Evolutionary conservation across 2,888 invertebrate genomes (phyloP).

Genomic region (Euplagia quadripunctaria): DNA sequence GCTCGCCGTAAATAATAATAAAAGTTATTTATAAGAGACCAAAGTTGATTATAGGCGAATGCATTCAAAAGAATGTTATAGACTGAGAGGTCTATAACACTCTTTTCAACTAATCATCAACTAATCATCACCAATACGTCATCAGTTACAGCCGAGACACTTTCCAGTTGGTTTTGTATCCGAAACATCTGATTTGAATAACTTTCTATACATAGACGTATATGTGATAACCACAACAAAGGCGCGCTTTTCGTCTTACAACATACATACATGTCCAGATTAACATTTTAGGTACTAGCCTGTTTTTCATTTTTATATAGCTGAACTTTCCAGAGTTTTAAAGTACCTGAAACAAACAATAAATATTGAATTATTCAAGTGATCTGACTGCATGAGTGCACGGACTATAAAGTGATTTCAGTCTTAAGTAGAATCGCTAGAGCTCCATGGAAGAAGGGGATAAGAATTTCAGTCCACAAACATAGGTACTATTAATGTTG

Average conservation of each 20-base stretch:
- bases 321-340: not conserved
- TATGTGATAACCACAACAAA: not conserved
- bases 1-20: too few relatives aligned
- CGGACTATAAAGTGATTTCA: too few relatives aligned
- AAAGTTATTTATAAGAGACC: too few relatives aligned
- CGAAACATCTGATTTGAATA: not conserved
- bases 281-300: not conserved
- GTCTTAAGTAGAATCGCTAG: not conserved
- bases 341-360: constrained; percentile 14
- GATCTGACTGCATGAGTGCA: not conserved
- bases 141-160: not conserved
- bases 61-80: too few relatives aligned
- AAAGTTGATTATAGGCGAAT: too few relatives aligned
- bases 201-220: too few relatives aligned
- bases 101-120: too few relatives aligned
- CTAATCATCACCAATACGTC: too few relatives aligned
- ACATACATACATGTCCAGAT: not conserved
- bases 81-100: too few relatives aligned
- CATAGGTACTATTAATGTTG: not conserved
- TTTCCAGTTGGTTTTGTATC: not conserved
- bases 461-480: not conserved
- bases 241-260: not conserved
- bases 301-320: not conserved
- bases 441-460: not conserved
- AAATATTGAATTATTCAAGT: not conserved